Base-by-base conservation (phyloP, 2,888 invertebrate species). In the Drosophila greeni region DNA sequence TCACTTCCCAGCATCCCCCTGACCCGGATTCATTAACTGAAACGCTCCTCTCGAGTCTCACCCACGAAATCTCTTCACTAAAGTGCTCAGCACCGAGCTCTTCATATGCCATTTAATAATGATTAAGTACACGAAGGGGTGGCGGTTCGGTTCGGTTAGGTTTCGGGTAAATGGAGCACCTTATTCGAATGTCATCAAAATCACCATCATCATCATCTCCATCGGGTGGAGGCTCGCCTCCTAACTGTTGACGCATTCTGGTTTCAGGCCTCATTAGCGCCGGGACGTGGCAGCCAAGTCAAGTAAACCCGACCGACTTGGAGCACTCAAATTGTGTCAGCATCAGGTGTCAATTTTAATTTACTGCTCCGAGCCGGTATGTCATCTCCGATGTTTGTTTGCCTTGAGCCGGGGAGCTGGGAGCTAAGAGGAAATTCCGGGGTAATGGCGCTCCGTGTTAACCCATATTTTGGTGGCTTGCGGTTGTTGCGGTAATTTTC, bases 331-430 rank as follows among this genome's bases (percentile, higher is more conserved):
- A 67, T 60, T 67, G 70, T 67, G 61, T 54, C 61, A 76, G 61
- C 77, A 78, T 81, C 78, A 79, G 84, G 84, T 79, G 79, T 84
- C 79, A 83, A 82, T 81, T 78, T 82, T 84, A 84, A 79, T 84
- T 79, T 84, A 81, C 57, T 70, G 60, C 57, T 62, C 57, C 36
- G 33, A 23, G 26, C 61, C 52, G 65, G 64, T 56, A 70, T 74
- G 57, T 70, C 56, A 59, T 61, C 51, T 52, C 49, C 34, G 60
- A 54, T 61, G 57, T 61, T 61, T 57, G 67, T 53, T 52, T 57
- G 58, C 51, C 39, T 45, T 47, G 73, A 12, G 49, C 45, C 26
- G 20, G 20, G 16, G 24, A 14, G 14, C 24, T 20, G 42, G 14
- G 1, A 3, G n/a, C n/a, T n/a, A n/a, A n/a, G n/a, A n/a, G n/a